Conservation (phyloP, 2,888 invertebrate species). For the Trichacis sp. region DNA sequence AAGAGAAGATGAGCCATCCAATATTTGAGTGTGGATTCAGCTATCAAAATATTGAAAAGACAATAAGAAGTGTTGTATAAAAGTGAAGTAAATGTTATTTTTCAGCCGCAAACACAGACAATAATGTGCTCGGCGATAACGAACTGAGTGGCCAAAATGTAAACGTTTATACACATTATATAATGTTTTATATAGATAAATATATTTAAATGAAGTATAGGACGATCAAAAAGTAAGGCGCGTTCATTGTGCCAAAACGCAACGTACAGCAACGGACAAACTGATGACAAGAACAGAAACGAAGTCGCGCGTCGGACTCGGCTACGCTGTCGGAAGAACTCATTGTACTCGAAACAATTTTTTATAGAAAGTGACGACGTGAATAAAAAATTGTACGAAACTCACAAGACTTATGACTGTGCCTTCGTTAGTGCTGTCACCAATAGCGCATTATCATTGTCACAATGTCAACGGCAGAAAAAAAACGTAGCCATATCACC, state of each 20-base stretch:
- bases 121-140: constrained; percentile 63
- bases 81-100: constrained; percentile 62
- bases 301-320: constrained; percentile 46
- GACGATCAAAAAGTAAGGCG: constrained; percentile 46
- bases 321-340: constrained; percentile 38
- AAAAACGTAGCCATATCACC: constrained; percentile 47
- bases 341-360: constrained; percentile 25
- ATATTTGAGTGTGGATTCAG: constrained; percentile 23
- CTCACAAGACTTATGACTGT: constrained; percentile 63
- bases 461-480: constrained; percentile 48
- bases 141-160: constrained; percentile 68
- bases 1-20: constrained; percentile 76
- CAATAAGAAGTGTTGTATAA: constrained; percentile 56
- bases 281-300: constrained; percentile 25
- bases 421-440: constrained; percentile 62
- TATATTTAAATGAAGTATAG: constrained; percentile 47
- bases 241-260: constrained; percentile 63
- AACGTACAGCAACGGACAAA: constrained; percentile 43
- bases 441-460: constrained; percentile 50
- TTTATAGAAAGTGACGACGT: constrained; percentile 46
- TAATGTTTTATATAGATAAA: constrained; percentile 57
- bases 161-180: constrained; percentile 66
- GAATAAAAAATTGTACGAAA: constrained; percentile 36
- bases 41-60: constrained; percentile 40
- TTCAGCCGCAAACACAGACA: constrained; percentile 65